A percentile compares a stretch with the other conserved stretches of the same genome.
Conservation (phyloP, 2,888 invertebrate species). For the Xestoiulus laeticollis region DNA sequence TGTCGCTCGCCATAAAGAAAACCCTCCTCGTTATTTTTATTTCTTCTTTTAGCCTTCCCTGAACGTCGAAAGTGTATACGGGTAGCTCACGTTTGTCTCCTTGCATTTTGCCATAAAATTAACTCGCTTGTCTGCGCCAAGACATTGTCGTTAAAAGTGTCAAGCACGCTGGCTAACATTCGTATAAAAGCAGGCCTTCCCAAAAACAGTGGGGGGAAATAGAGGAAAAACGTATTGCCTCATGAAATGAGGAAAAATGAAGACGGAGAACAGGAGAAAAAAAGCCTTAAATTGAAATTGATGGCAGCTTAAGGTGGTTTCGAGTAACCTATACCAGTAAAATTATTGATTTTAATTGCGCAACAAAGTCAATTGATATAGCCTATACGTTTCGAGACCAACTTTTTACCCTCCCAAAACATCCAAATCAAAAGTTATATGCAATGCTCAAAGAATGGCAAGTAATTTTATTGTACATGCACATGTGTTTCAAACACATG, state of each 20-base stretch:
- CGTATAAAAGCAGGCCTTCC: neutral
- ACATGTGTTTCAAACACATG: too few species aligned
- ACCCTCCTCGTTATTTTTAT: constrained; percentile 23
- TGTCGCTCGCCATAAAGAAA: neutral
- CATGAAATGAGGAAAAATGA: constrained; percentile 11
- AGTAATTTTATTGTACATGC: too few species aligned
- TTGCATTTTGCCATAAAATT: constrained; percentile 24
- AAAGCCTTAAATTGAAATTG: neutral
- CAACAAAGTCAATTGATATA: too few species aligned
- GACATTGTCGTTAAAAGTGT: constrained; percentile 38
- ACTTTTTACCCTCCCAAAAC: too few species aligned
- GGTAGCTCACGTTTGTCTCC: neutral
- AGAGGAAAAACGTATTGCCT: neutral
- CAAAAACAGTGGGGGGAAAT: neutral
- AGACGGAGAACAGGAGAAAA: neutral
- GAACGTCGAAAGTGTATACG: neutral
- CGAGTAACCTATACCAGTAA: neutral
- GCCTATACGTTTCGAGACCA: too few species aligned
- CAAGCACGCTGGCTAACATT: neutral
- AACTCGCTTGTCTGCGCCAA: constrained; percentile 16
- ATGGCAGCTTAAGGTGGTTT: neutral
- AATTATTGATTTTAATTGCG: neutral
- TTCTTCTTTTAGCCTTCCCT: neutral
- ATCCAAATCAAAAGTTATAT: too few species aligned
- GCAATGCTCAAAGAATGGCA: too few species aligned